Base-by-base conservation (phyloP, 2,113 vertebrate genomes). In the Sander lucioperca region DNA sequence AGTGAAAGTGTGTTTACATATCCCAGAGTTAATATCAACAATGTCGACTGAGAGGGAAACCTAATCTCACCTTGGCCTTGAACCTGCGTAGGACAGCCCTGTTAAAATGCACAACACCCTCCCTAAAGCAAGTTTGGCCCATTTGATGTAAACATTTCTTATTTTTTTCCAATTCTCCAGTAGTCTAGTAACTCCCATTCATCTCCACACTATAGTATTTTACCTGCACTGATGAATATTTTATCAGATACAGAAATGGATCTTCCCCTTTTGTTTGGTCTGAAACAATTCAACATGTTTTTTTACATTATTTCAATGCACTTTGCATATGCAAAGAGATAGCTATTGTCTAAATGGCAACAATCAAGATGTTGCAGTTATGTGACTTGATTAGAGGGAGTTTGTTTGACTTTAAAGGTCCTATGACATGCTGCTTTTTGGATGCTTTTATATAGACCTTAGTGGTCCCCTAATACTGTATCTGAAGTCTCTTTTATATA, bases 21-120 rank as follows among this genome's bases (percentile, higher is more conserved):
- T 93, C 81, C 81, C 84, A 87, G 65, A 79, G 72, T 85, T 85
- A 85, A 90, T 89, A 92, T 93, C 92, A 87, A 57, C 83, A 82
- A 50, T 57, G 76, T 80, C 15, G 21, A 84, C 74, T 58, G 62
- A 77, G 54, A 77, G 70, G 39, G 82, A 86, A 91, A 93, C 74
- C 54, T 83, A 69, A 83, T 84, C 88, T 87, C 77, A 86, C 87
- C 76, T 71, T 89, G 80, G 91, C 86, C 87, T 84, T 89, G 51
- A 88, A 61, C 56, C 72, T 80, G 66, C n/a, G 12, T 67, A 51
- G 67, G 69, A 67, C 16, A n/a, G 47, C 50, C 13, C 12, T 66
- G 43, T 77, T 74, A 36, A 84, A 77, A 43, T 21, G 54, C 57
- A 74, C 58, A 59, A 68, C 48, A 45, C n/a, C 21, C 66, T 15